Evolutionary conservation across 2,113 vertebrate genomes (phyloP).

Genomic region (Nipponia nippon): DNA sequence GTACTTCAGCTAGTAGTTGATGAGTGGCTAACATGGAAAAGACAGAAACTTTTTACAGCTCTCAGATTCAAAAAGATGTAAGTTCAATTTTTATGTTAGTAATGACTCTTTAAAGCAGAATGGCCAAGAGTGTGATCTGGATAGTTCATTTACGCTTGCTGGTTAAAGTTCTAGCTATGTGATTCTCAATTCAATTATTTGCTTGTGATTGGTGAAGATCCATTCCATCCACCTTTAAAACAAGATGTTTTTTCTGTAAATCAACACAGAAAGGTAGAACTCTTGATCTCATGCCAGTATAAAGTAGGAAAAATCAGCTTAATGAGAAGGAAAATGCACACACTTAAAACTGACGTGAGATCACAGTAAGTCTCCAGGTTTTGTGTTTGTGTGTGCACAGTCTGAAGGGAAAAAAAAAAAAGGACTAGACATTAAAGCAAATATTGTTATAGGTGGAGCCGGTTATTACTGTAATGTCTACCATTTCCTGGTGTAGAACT

Average conservation of each 20-base stretch:
- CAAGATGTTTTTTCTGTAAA: background rate
- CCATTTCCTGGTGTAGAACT: background rate
- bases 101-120: background rate
- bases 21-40: constrained; percentile 54
- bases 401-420: background rate
- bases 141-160: background rate
- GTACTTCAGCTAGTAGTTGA: constrained; percentile 64
- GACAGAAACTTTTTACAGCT: constrained; percentile 57
- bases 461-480: background rate
- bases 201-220: background rate
- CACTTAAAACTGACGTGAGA: background rate
- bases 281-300: background rate
- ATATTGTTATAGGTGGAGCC: background rate
- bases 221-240: background rate
- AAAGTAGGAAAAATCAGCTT: background rate
- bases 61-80: constrained; percentile 71
- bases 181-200: background rate
- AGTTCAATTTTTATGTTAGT: background rate
- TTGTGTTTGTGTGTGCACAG: background rate
- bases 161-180: background rate
- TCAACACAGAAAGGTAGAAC: background rate
- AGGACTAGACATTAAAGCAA: background rate
- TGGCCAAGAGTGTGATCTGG: background rate
- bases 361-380: background rate
- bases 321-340: background rate